phyloP scores from a whole-genome alignment of 2,888 invertebrate species.

The Sinopyrophorus schimmeli region DNA sequence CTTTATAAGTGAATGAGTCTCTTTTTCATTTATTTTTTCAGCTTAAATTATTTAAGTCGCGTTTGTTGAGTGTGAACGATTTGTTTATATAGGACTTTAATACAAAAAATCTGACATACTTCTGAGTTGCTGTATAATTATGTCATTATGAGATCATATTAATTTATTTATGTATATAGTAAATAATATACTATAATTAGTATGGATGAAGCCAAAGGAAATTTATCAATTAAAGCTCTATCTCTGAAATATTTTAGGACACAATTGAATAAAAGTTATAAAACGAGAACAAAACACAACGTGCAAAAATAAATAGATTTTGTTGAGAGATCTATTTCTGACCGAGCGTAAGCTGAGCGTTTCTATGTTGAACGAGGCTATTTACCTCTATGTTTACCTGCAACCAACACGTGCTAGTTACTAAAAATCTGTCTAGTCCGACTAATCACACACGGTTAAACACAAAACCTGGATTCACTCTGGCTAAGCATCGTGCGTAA shows the following conservation, averaged over 20 bases:
- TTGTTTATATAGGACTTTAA: slow-evolving; percentile 3
- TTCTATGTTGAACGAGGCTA: slow-evolving; percentile 26
- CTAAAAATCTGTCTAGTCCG: slow-evolving; percentile 12
- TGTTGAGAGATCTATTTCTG: too few relatives aligned
- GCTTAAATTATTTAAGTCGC: too few relatives aligned
- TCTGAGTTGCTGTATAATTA: slow-evolving; percentile 16
- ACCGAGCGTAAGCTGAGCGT: too few relatives aligned
- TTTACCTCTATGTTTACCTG: slow-evolving; percentile 36
- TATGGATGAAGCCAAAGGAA: too few relatives aligned
- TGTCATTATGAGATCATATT: slow-evolving; percentile 24
- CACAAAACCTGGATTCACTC: slow-evolving; percentile 13
- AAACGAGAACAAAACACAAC: background rate
- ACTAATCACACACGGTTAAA: slow-evolving; percentile 13
- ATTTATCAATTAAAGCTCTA: too few relatives aligned
- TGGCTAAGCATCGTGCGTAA: too few relatives aligned
- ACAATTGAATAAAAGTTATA: too few relatives aligned
- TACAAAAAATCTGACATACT: slow-evolving; percentile 16
- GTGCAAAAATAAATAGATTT: too few relatives aligned
- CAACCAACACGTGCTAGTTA: slow-evolving; percentile 34
- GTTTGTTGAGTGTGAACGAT: slow-evolving; percentile 4
- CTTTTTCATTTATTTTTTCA: background rate
- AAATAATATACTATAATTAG: too few relatives aligned
- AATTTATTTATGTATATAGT: too few relatives aligned
- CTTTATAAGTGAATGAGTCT: too few relatives aligned
- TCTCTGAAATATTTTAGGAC: too few relatives aligned